Evolutionary conservation across 2,113 vertebrate genomes (phyloP), one percentile per base, ranked within the genome.

Genomic region (Embiotoca jacksoni): DNA sequence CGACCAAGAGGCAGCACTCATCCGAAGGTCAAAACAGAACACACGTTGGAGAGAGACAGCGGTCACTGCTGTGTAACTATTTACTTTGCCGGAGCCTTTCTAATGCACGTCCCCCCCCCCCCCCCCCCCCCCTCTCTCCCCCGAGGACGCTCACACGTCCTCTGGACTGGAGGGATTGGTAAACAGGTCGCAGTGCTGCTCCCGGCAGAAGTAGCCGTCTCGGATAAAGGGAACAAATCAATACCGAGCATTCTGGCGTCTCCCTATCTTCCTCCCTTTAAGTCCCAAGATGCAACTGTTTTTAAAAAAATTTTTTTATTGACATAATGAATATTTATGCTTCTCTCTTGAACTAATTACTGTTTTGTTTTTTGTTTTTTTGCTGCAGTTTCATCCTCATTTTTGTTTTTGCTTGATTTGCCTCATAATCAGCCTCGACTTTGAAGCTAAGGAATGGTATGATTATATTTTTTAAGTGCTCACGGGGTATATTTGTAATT

Each of bases 1-100:
- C 62, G 41, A 74, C 68, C 44, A 64, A 60, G 72, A 78, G 65
- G 41, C 60, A 4, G 59, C 56, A 41, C 70, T 84, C 53, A 30
- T 62, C 64, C 70, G 79, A 90, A 89, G 87, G 90, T 90, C 89
- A 75, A 16, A 80, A 7, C 59, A 39, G 53, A 66, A 39, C 39
- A 58, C 36, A 37, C 6, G 23, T 46, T 58, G 23, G 47, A 70
- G 50, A 60, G 47, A 46, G 67, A 72, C 33, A 1, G 30, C 72
- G 81, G 83, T 79, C 75, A 77, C 16, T n/a, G 47, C 85, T 90
- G 78, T 91, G 84, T 78, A 92, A 92, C 70, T 90, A 84, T 92
- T 92, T 89, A 73, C 77, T 67, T 88, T 88, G 57, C 53, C 15
- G 50, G 85, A 71, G 15, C 58, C 52, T 52, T 35, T 8, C 54